These are phyloP conservation scores for Aegithalos caudatus DNA, from an alignment of 2,113 vertebrate species.

Conservation along the genomic window DNA sequence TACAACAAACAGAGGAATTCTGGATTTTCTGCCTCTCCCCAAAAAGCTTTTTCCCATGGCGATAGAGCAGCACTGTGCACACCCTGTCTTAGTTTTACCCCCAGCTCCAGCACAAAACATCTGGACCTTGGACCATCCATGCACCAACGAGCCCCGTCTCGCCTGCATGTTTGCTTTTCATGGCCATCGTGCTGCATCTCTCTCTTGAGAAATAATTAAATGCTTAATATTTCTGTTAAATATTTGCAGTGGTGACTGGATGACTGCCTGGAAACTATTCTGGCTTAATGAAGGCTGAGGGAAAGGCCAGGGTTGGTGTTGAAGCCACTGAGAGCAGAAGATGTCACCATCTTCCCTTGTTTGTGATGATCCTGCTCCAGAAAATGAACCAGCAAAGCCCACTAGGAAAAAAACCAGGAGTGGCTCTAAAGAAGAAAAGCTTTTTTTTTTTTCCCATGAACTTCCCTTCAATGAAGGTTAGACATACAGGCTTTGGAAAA, in stretches of 20 bases:
- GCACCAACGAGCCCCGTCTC: neutral
- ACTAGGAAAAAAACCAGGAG: neutral
- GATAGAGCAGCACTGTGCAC: neutral
- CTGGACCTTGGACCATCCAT: neutral
- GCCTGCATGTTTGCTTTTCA: neutral
- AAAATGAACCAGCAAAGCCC: slow-evolving; percentile 9
- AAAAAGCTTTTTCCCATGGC: neutral
- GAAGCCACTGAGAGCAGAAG: slow-evolving; percentile 4
- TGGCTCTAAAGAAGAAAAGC: slow-evolving; percentile 28
- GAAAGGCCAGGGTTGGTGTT: neutral
- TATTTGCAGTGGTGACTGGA: neutral
- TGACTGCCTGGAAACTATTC: slow-evolving; percentile 3
- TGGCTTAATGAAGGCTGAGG: neutral
- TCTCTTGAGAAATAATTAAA: neutral
- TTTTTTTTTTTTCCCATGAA: slow-evolving; percentile 31
- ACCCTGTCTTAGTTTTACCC: neutral
- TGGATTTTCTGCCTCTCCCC: neutral
- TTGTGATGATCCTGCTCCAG: neutral
- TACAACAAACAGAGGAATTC: neutral
- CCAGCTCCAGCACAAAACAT: neutral
- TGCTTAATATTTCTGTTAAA: neutral
- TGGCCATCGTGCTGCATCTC: neutral
- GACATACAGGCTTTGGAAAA: slow-evolving; percentile 37
- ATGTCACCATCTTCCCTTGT: slow-evolving; percentile 28
- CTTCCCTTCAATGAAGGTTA: slow-evolving; percentile 54